Evolutionary conservation across 1,140 invertebrate species (phyloP).

Genomic region (Meloidogyne floridensis): DNA sequence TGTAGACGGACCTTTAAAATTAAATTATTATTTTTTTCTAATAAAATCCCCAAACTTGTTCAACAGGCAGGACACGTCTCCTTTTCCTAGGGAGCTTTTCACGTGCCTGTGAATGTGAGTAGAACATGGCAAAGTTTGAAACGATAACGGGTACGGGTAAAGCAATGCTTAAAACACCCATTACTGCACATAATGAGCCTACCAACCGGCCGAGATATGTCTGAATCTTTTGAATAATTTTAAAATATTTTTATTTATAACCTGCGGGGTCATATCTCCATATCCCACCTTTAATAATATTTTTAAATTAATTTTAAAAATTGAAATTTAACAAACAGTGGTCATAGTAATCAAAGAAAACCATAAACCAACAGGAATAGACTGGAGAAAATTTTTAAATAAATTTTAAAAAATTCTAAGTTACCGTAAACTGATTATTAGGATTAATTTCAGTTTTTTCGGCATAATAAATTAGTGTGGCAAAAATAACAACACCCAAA

Average conservation of each 20-base stretch:
- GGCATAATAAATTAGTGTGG: slow-evolving; percentile 92
- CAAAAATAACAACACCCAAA: slow-evolving; percentile 81
- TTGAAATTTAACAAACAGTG: slow-evolving; percentile 62
- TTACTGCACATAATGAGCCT: slow-evolving; percentile 82
- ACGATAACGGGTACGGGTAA: slow-evolving; percentile 71
- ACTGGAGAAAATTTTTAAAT: slow-evolving; percentile 30
- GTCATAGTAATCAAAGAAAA: slow-evolving; percentile 65
- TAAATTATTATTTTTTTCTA: not conserved
- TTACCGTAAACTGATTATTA: slow-evolving; percentile 56
- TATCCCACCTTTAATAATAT: slow-evolving; percentile 71
- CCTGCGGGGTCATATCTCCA: slow-evolving; percentile 49
- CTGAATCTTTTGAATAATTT: slow-evolving; percentile 36
- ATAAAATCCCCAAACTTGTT: slow-evolving; percentile 33
- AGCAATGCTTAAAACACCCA: slow-evolving; percentile 86
- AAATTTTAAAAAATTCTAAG: slow-evolving; percentile 14
- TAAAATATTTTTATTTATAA: not conserved
- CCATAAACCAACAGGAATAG: slow-evolving; percentile 69
- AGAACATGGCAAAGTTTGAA: slow-evolving; percentile 51
- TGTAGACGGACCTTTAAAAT: slow-evolving; percentile 46
- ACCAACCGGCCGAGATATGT: slow-evolving; percentile 75
- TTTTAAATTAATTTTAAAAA: slow-evolving; percentile 59
- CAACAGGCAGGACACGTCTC: slow-evolving; percentile 47
- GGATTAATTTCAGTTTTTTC: slow-evolving; percentile 77
- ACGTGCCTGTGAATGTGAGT: slow-evolving; percentile 48
- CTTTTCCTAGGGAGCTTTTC: slow-evolving; percentile 50